phyloP scores from a whole-genome alignment of 2,113 vertebrate species.

The Craseonycteris thonglongyai region DNA sequence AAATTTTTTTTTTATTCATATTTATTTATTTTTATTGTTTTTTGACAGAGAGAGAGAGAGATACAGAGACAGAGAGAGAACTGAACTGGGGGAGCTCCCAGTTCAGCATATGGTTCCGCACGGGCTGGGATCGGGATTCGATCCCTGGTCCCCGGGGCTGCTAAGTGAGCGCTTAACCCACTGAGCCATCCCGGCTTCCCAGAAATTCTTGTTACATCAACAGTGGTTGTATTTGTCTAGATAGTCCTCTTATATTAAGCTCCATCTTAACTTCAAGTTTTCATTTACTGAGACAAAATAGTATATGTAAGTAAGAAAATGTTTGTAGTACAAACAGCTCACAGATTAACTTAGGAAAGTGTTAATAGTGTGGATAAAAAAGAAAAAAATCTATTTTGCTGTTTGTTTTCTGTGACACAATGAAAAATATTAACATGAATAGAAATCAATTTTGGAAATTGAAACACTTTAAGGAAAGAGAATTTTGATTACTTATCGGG shows the following conservation, averaged over 20 bases:
- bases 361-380: not conserved
- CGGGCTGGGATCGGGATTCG: too few relatives aligned
- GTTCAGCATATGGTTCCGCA: too few relatives aligned
- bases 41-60: too few relatives aligned
- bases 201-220: too few relatives aligned
- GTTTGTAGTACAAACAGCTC: not conserved
- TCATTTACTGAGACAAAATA: not conserved
- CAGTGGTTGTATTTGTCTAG: too few relatives aligned
- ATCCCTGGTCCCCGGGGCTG: too few relatives aligned
- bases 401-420: not conserved
- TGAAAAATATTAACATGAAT: not conserved
- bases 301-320: not conserved
- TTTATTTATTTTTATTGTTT: too few relatives aligned
- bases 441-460: constrained; percentile 8
- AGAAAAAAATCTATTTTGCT: not conserved
- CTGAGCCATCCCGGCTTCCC: too few relatives aligned
- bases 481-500: not conserved
- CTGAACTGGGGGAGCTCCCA: too few relatives aligned
- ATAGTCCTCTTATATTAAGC: not conserved
- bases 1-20: too few relatives aligned
- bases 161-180: too few relatives aligned
- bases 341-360: not conserved
- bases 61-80: too few relatives aligned
- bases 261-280: not conserved
- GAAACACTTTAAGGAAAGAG: not conserved